These are phyloP conservation scores for Laticauda laticaudata DNA, from an alignment of 2,113 vertebrate species.

Conservation along the genomic window DNA sequence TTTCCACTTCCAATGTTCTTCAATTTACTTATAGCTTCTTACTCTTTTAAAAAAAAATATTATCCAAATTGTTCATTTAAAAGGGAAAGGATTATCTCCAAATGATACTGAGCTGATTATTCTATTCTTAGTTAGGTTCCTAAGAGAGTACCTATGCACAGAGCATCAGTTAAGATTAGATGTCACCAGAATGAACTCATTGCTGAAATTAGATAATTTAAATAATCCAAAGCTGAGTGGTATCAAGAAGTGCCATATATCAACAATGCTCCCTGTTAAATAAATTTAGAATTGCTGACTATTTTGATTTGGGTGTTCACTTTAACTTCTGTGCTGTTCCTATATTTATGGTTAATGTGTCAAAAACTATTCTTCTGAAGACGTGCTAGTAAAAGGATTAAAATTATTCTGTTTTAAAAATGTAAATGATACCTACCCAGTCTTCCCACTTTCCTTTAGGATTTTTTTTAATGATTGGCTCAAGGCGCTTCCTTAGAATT, in stretches of 20 bases:
- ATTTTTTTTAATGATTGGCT: constrained; percentile 74
- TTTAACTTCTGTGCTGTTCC: neutral
- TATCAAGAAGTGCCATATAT: neutral
- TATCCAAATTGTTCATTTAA: neutral
- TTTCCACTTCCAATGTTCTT: neutral
- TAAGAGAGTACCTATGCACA: neutral
- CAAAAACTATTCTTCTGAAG: neutral
- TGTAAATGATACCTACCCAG: constrained; percentile 73
- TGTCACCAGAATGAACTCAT: neutral
- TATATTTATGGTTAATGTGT: neutral
- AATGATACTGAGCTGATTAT: neutral
- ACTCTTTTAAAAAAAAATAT: neutral
- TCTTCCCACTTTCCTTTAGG: constrained; percentile 80
- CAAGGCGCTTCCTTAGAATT: constrained; percentile 77
- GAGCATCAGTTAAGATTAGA: neutral
- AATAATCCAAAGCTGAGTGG: neutral
- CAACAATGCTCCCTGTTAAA: neutral
- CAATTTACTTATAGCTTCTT: neutral
- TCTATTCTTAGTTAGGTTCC: neutral
- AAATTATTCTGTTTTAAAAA: neutral
- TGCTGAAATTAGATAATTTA: neutral
- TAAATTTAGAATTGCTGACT: neutral
- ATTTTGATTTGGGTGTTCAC: neutral
- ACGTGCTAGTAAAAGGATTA: neutral
- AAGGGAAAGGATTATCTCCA: neutral